Percentiles rank a stretch among this genome's conserved stretches.
These are phyloP conservation scores for Pediacus dermestoides DNA, from an alignment of 2,888 invertebrate genomes.

Conservation along the genomic window DNA sequence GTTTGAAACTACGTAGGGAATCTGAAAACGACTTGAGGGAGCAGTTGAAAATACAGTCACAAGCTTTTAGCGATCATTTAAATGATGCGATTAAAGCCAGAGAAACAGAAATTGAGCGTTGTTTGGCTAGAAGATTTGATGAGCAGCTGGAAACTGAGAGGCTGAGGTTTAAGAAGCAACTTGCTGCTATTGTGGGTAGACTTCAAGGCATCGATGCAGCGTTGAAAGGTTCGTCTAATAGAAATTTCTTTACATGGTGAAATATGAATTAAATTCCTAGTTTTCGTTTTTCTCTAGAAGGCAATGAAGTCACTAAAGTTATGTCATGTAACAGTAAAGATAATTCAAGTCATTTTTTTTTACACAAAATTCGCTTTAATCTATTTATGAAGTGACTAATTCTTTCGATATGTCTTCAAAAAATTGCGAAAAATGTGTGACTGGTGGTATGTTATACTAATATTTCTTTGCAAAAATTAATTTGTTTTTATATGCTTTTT, in stretches of 20 bases:
- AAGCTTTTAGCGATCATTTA: conserved; percentile 80
- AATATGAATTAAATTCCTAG: too few species aligned
- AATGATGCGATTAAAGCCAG: conserved; percentile 62
- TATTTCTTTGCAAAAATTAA: not conserved
- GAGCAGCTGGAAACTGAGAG: conserved; percentile 67
- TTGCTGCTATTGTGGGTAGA: conserved; percentile 70
- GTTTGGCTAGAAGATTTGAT: conserved; percentile 57
- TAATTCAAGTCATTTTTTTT: too few species aligned
- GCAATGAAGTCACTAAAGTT: too few species aligned
- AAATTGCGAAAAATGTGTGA: too few species aligned
- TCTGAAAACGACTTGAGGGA: conserved; percentile 70
- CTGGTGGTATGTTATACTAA: too few species aligned
- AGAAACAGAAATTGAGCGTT: conserved; percentile 53
- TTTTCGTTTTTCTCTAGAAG: too few species aligned
- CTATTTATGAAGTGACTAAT: too few species aligned
- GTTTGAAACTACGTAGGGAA: conserved; percentile 62
- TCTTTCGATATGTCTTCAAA: too few species aligned
- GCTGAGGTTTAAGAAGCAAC: conserved; percentile 64
- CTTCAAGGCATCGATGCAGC: conserved; percentile 75
- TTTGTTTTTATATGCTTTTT: conserved; percentile 7
- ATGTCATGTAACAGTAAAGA: too few species aligned
- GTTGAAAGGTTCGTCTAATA: conserved; percentile 64
- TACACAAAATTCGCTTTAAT: too few species aligned
- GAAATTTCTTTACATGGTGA: too few species aligned
- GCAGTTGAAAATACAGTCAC: conserved; percentile 79